phyloP scores from a whole-genome alignment of 1,140 invertebrate genomes.

The Aphis gossypii region DNA sequence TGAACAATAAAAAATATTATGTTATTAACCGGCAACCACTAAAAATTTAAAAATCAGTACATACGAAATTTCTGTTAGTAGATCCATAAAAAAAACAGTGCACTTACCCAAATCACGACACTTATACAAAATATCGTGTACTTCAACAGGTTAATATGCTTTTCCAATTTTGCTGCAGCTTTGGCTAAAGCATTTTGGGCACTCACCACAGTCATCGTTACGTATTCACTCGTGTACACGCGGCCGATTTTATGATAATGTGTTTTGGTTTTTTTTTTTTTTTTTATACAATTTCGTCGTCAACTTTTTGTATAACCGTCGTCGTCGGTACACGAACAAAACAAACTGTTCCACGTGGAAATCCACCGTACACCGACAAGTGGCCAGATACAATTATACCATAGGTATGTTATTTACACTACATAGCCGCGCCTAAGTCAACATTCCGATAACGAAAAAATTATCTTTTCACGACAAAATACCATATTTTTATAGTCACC shows the following conservation, averaged over 20 bases:
- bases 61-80: no score
- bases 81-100: no score
- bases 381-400: background rate
- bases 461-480: background rate
- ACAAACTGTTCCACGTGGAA: background rate
- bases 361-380: background rate
- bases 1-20: no score
- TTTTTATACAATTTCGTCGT: background rate
- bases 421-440: background rate
- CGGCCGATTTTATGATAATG: background rate
- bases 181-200: conserved; percentile 61
- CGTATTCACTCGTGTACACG: no score
- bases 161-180: conserved; percentile 68
- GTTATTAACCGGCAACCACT: no score
- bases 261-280: background rate
- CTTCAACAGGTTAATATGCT: conserved; percentile 74
- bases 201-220: background rate
- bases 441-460: background rate
- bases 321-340: background rate
- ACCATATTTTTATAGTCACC: background rate
- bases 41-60: no score
- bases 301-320: background rate
- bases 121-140: conserved; percentile 77
- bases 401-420: background rate
- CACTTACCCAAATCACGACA: conserved; percentile 74